Percentiles rank a stretch among this genome's conserved stretches.
phyloP scores from a whole-genome alignment of 2,888 invertebrate genomes.

The Meganola albula region DNA sequence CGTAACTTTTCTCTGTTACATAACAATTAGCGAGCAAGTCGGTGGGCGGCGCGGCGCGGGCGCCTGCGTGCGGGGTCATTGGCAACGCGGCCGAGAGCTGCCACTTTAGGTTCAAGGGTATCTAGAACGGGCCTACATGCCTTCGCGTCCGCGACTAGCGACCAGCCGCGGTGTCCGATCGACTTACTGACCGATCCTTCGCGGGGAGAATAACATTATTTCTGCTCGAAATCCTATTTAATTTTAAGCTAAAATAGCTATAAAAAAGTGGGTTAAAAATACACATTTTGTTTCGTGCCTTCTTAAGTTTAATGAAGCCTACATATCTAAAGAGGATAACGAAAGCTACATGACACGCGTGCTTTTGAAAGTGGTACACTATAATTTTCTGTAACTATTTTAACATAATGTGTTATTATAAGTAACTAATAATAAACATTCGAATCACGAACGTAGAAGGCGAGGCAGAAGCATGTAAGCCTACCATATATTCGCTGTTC shows the following conservation, averaged over 20 bases:
- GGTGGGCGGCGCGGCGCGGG: slow-evolving; percentile 50
- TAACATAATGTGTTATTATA: too few relatives aligned
- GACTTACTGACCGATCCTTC: slow-evolving; percentile 4
- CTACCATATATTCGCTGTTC: slow-evolving; percentile 41
- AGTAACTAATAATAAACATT: too few relatives aligned
- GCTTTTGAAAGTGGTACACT: too few relatives aligned
- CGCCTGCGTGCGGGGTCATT: slow-evolving; percentile 80
- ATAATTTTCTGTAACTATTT: too few relatives aligned
- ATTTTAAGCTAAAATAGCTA: too few relatives aligned
- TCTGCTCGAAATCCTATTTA: neutral
- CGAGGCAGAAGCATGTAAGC: slow-evolving; percentile 54
- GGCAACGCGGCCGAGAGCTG: slow-evolving; percentile 77
- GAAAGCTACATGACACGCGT: too few relatives aligned
- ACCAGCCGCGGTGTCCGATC: slow-evolving; percentile 12
- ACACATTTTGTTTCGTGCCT: too few relatives aligned
- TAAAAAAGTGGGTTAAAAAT: too few relatives aligned
- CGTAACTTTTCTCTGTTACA: slow-evolving; percentile 64
- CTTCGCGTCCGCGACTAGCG: slow-evolving; percentile 24
- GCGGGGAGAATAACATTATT: neutral
- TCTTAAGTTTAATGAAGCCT: too few relatives aligned
- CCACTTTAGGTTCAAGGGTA: slow-evolving; percentile 78
- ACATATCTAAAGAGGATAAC: too few relatives aligned
- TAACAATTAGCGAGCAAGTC: slow-evolving; percentile 67
- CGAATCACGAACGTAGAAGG: too few relatives aligned
- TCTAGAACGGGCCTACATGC: slow-evolving; percentile 62